Base-by-base conservation (phyloP, 2,888 invertebrate species). In the Phlogophora meticulosa region DNA sequence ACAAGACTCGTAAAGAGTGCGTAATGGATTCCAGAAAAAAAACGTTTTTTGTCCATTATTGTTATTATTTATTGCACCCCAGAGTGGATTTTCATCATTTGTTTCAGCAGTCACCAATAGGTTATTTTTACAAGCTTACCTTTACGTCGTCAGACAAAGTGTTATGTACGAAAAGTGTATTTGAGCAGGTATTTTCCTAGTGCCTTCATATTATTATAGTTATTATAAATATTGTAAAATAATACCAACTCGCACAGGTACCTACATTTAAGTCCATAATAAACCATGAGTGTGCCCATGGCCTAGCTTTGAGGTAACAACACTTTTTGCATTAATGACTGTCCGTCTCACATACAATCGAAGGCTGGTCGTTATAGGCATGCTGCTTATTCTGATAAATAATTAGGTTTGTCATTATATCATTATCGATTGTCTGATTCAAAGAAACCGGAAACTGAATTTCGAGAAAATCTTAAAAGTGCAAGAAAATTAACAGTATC, bases 221-320 rank as follows among this genome's bases (percentile, higher is more conserved):
- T 38, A 72, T 73, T 48, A 57, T 28, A 5, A 5, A 28, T 57
- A 57, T 45, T 34, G 20, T 72, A 17, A 73, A 55, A 48, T 74
- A 36, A 56, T 56, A 49, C 43, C 58, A 57, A 55, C 68, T 45
- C 17, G 32, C 36, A 32, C 34, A 36, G 10, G n/a, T 63, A 46
- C 69, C 48, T 72, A 60, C 20, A 63, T 55, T 45, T 51, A 75
- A 38, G 61, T 66, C 45, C 17, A 36, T 74, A 76, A 81, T 71
- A 69, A 58, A 67, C 66, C 73, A 64, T 76, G 78, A 56, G 53
- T 4, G 28, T 73, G 73, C 51, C 72, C 72, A 72, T 78, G 77
- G 63, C 75, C 68, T 72, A 64, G 56, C 69, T 66, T 42, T 69
- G 63, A 74, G 53, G 51, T 56, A 67, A 62, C 49, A 67, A 62